Evolutionary conservation across 1,140 invertebrate species (phyloP).

Genomic region (Atta colombica): DNA sequence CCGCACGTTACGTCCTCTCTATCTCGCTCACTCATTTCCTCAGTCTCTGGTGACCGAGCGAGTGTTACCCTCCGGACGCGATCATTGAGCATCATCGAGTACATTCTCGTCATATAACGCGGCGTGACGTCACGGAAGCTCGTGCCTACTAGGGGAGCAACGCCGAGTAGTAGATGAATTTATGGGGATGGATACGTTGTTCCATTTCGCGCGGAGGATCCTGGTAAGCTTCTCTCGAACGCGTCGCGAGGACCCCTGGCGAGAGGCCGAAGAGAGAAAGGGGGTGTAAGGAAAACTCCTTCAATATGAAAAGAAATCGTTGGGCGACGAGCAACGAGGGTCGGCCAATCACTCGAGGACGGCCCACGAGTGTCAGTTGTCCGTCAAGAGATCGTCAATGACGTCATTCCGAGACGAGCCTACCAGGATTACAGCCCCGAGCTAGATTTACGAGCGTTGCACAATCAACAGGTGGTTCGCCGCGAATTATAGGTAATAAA

Average conservation of each 20-base stretch:
- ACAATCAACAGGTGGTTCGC: slow-evolving; percentile 81
- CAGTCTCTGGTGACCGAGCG: background rate
- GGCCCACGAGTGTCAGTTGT: slow-evolving; percentile 79
- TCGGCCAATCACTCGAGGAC: slow-evolving; percentile 51
- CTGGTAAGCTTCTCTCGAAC: slow-evolving; percentile 74
- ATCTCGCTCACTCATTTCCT: background rate
- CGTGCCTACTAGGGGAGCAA: slow-evolving; percentile 83
- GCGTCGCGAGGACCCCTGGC: slow-evolving; percentile 54
- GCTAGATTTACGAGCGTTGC: slow-evolving; percentile 85
- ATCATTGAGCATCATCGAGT: slow-evolving; percentile 35
- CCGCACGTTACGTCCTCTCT: background rate
- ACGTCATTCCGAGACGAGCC: slow-evolving; percentile 85
- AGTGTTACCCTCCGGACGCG: background rate
- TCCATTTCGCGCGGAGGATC: slow-evolving; percentile 67
- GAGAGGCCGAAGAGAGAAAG: background rate
- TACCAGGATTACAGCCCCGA: slow-evolving; percentile 86
- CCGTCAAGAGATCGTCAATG: slow-evolving; percentile 86
- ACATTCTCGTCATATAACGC: slow-evolving; percentile 67
- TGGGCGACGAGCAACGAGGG: slow-evolving; percentile 8
- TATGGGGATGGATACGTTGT: slow-evolving; percentile 69
- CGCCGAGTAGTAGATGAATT: slow-evolving; percentile 79
- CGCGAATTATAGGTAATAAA: background rate
- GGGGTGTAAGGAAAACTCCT: slow-evolving; percentile 50
- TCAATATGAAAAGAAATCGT: slow-evolving; percentile 17
- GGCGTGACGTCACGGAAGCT: slow-evolving; percentile 82